These are phyloP conservation scores for Yponomeuta plumbellus DNA, from an alignment of 2,888 invertebrate species.

Conservation along the genomic window DNA sequence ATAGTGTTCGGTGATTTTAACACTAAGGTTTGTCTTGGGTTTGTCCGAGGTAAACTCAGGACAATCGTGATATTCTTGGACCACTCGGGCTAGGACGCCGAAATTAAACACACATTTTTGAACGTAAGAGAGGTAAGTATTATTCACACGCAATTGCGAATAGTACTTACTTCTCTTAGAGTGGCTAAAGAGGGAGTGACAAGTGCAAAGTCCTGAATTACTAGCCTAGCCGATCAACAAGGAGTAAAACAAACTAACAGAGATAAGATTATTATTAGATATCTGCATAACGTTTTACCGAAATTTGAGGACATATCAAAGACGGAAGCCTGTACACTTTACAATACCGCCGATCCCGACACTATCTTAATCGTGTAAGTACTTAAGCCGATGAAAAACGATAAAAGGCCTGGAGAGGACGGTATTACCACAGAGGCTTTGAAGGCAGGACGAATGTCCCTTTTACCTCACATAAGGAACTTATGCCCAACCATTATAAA, in stretches of 20 bases:
- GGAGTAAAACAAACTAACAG: background rate
- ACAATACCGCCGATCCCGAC: background rate
- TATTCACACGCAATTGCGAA: background rate
- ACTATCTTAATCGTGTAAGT: too few relatives aligned
- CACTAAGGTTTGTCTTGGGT: too few relatives aligned
- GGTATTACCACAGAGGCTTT: background rate
- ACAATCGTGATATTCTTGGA: constrained; percentile 4
- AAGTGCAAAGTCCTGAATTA: constrained; percentile 1
- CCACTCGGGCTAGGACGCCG: constrained; percentile 4
- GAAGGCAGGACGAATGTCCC: background rate
- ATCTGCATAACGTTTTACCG: too few relatives aligned
- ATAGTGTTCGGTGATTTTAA: constrained; percentile 11
- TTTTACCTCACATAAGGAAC: background rate
- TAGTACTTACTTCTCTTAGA: background rate
- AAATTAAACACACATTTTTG: background rate
- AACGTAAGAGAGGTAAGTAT: background rate
- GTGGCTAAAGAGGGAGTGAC: background rate
- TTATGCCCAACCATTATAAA: background rate
- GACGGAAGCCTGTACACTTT: background rate
- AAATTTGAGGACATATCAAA: background rate
- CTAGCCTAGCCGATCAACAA: background rate
- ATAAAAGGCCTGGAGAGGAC: background rate
- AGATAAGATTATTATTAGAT: background rate
- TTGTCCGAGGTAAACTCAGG: background rate
- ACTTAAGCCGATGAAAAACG: background rate